Conservation (phyloP, 2,888 invertebrate species). For the Epistrophe eligans region DNA sequence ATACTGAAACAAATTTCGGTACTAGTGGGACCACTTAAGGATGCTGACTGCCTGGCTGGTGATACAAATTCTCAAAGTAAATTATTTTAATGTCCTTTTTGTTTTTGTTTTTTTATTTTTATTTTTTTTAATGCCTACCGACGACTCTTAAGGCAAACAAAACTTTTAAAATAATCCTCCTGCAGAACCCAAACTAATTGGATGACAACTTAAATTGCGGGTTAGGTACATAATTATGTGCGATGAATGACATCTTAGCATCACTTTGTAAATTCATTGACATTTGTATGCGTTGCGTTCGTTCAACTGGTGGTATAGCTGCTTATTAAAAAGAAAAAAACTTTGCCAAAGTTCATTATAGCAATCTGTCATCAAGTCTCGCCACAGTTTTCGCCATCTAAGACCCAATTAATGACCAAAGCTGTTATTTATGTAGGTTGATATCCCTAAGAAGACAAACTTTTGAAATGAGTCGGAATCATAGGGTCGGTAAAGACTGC, state of each 20-base stretch:
- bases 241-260: background rate
- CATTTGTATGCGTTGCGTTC: background rate
- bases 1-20: no score
- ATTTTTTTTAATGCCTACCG: background rate
- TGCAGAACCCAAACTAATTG: conserved; percentile 40
- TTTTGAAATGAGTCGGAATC: conserved; percentile 17
- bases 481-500: background rate
- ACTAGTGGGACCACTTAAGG: no score
- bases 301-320: conserved; percentile 25
- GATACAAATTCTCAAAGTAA: no score
- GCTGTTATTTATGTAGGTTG: conserved; percentile 49
- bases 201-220: conserved; percentile 22
- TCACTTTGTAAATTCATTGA: conserved; percentile 7
- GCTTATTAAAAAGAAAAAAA: conserved; percentile 13
- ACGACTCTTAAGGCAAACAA: background rate
- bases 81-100: background rate
- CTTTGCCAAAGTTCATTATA: conserved; percentile 42
- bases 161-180: conserved; percentile 11
- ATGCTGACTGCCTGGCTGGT: background rate
- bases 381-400: conserved; percentile 29
- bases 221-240: background rate
- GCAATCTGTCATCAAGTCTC: conserved; percentile 39
- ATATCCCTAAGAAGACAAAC: conserved; percentile 47
- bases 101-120: no score
- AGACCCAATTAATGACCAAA: conserved; percentile 33